Evolutionary conservation across 2,113 vertebrate genomes (phyloP), one percentile per base, ranked within the genome.

Genomic region (Oplegnathus fasciatus): DNA sequence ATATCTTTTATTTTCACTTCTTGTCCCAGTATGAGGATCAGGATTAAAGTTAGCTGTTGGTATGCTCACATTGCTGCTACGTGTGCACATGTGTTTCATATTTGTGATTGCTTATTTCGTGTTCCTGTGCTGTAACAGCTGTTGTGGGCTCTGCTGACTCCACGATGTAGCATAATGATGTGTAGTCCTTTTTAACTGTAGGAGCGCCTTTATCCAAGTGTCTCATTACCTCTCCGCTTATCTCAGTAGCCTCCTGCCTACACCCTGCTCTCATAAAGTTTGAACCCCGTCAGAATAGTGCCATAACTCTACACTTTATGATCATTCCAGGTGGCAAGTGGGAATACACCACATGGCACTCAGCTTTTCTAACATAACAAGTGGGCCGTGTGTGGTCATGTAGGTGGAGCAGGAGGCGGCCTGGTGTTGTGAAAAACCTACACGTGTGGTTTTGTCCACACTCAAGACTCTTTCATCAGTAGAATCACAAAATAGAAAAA

Each of bases 121-220:
- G 37, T 75, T 68, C 18, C 40, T 46, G 13, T 78, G 37, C 28
- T 55, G 46, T 84, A 37, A 82, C 68, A 22, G 44, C 60, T 42
- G 60, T 65, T 11, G 54, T 40, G 32, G 26, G 18, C 37, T 68
- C 70, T 78, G 77, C 50, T 64, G 76, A 78, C 70, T 79, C 79
- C 73, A 50, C 55, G 83, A 87, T 88, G 84, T 37, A 71, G 44
- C 17, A 26, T 70, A 69, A 89, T 83, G 61, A 77, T 82, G 42
- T 85, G 76, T 91, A 75, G 85, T 92, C 26, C 81, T 86, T 86
- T 83, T 89, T 82, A 90, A 78, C 78, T 84, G 58, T 48, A 76
- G 66, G 44, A 75, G 70, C 74, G 60, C 57, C 67, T 87, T 83
- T 55, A 83, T 89, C 66, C 52, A 65, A 37, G 37, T 71, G 57